Conservation (phyloP, 2,888 invertebrate genomes). For the Patella caerulea region DNA sequence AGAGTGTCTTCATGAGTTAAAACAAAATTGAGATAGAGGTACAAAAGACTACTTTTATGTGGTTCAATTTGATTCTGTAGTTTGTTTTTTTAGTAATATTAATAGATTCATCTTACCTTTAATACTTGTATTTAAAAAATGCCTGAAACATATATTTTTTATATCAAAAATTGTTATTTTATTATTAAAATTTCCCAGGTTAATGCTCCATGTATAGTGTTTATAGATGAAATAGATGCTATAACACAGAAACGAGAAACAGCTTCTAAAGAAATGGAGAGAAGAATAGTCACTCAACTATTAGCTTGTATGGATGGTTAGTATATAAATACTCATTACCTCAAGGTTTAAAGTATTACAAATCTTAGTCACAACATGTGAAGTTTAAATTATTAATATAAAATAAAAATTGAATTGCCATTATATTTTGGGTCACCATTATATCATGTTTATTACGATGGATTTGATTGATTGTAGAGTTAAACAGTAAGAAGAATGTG, state of each 20-base stretch:
- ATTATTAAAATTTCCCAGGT: constrained; percentile 35
- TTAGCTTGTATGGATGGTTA: constrained; percentile 89
- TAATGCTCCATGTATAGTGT: constrained; percentile 77
- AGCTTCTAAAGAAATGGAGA: constrained; percentile 96
- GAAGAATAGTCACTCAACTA: constrained; percentile 93
- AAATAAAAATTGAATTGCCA: no score
- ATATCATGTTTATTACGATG: no score
- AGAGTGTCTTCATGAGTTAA: no score
- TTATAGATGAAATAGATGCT: constrained; percentile 98
- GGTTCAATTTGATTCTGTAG: background rate
- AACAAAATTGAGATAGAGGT: no score
- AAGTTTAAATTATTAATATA: no score
- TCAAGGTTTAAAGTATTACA: no score
- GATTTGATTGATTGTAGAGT: constrained; percentile 45
- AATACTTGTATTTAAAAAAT: no score
- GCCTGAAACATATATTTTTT: background rate
- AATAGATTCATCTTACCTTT: background rate
- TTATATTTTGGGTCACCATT: no score
- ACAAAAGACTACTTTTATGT: no score
- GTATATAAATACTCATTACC: constrained; percentile 4
- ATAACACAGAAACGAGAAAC: constrained; percentile 91
- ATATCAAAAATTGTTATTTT: background rate
- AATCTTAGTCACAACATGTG: no score
- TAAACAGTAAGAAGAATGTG: constrained; percentile 48
- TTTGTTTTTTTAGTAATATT: background rate